Evolutionary conservation across 2,113 vertebrate species (phyloP).

Genomic region (Arothron firmamentum): DNA sequence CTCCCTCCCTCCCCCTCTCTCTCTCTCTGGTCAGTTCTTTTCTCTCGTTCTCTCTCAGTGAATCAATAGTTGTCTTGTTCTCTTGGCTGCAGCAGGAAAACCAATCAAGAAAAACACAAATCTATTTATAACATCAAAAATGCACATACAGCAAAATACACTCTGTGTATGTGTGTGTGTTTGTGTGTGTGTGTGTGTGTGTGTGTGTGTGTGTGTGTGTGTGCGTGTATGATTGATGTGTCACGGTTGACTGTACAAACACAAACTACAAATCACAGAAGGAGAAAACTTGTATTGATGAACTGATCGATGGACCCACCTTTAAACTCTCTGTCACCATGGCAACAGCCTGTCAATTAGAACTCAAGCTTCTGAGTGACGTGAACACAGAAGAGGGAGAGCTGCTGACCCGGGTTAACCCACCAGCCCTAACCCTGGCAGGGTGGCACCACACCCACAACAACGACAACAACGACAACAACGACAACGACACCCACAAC

Average conservation of each 20-base stretch:
- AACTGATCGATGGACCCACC: not conserved
- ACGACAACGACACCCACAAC: too few relatives aligned
- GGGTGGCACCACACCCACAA: too few relatives aligned
- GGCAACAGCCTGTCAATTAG: slow-evolving; percentile 3
- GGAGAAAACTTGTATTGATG: slow-evolving; percentile 7
- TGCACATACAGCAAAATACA: not conserved
- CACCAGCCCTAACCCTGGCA: too few relatives aligned
- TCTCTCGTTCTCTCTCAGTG: slow-evolving; percentile 33
- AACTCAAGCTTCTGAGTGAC: not conserved
- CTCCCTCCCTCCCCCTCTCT: not conserved
- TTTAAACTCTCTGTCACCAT: not conserved
- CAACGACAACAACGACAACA: too few relatives aligned
- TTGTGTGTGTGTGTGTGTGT: too few relatives aligned
- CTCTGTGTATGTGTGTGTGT: too few relatives aligned
- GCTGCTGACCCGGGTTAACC: too few relatives aligned
- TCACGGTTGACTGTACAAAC: not conserved
- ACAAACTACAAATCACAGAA: slow-evolving; percentile 17
- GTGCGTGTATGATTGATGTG: not conserved
- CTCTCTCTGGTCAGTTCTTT: slow-evolving; percentile 28
- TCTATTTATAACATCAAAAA: not conserved
- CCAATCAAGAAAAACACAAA: slow-evolving; percentile 37
- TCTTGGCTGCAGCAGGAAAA: slow-evolving; percentile 22
- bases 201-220: too few relatives aligned
- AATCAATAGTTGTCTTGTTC: slow-evolving; percentile 43
- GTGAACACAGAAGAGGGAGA: not conserved